These are phyloP conservation scores for Drosophila mimetica DNA, from an alignment of 2,888 invertebrate genomes.

Conservation along the genomic window DNA sequence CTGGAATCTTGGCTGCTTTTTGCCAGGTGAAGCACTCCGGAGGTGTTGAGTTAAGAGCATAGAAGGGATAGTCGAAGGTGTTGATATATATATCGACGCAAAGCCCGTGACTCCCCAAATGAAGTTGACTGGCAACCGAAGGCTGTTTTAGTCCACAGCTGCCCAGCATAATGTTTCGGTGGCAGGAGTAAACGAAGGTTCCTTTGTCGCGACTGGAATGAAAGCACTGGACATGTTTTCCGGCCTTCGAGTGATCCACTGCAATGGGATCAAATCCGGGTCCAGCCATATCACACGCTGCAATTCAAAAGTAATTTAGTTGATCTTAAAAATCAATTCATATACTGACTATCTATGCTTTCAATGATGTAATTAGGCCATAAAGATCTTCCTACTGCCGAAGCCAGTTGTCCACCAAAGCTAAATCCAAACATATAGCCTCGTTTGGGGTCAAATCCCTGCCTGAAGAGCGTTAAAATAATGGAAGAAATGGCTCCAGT, in stretches of 20 bases:
- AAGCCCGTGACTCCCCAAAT: slow-evolving; percentile 81
- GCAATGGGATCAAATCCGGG: slow-evolving; percentile 82
- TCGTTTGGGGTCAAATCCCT: slow-evolving; percentile 74
- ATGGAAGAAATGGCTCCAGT: slow-evolving; percentile 69
- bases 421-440: slow-evolving; percentile 84
- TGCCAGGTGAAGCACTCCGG: slow-evolving; percentile 65
- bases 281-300: slow-evolving; percentile 84
- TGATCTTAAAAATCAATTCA: not conserved
- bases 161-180: slow-evolving; percentile 82
- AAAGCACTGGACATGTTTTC: slow-evolving; percentile 82
- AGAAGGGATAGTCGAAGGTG: slow-evolving; percentile 82
- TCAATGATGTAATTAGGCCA: slow-evolving; percentile 66
- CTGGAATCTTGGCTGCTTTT: slow-evolving; percentile 69
- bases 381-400: slow-evolving; percentile 76
- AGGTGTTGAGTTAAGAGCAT: slow-evolving; percentile 72
- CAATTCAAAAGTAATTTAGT: not conserved
- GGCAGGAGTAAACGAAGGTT: slow-evolving; percentile 79
- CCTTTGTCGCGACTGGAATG: slow-evolving; percentile 83
- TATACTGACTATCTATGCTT: slow-evolving; percentile 81
- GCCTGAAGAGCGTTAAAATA: slow-evolving; percentile 63
- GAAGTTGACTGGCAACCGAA: slow-evolving; percentile 76
- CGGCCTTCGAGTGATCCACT: slow-evolving; percentile 77
- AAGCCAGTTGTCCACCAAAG: slow-evolving; percentile 82
- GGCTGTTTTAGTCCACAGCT: slow-evolving; percentile 81
- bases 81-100: slow-evolving; percentile 83